Evolutionary conservation across 1,140 invertebrate genomes (phyloP), one percentile per base, ranked within the genome.

Genomic region (Palaemon carinicauda): DNA sequence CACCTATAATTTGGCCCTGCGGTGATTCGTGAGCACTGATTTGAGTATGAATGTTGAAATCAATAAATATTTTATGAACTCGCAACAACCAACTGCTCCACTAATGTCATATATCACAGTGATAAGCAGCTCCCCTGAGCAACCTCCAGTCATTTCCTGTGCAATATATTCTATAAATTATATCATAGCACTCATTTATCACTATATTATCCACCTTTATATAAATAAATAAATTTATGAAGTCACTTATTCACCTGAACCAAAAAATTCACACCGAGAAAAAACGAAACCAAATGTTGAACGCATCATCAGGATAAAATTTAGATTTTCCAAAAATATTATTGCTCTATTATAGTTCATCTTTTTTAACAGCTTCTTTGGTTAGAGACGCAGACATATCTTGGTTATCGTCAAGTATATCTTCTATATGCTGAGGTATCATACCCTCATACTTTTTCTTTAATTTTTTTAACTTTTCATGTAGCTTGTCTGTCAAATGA

Each of bases 91-190:
- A 51, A 86, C 84, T 86, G 84, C 84, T 86, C 84, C 84, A 86
- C 84, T 73, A 80, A 86, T 79, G 84, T 80, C 84, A 80, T 80
- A 86, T 86, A 86, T 86, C 84, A 86, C 84, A 86, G 84, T 86
- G 77, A 86, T 78, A 79, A 80, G 77, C 84, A 80, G 77, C 84
- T 86, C 84, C 84, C 84, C 84, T 86, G 77, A 86, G 84, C 84
- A 80, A 73, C 77, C 84, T 80, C 69, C 29, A 56, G 69, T 73
- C 51, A 74, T 12, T 73, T 52, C 41, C 51, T 73, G 65, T 74
- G 65, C 60, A 80, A 80, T 80, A 71, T 53, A 56, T 69, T 80
- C 7, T 41, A 41, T 41, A 41, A 33, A 31, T 31, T 27, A 80
- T 27, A 71, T 21, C 19, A 73, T 29, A 52, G 83, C 54, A 50